These are phyloP conservation scores for Benthochromis sp. DNA, from an alignment of 2,113 vertebrate genomes.

Conservation along the genomic window DNA sequence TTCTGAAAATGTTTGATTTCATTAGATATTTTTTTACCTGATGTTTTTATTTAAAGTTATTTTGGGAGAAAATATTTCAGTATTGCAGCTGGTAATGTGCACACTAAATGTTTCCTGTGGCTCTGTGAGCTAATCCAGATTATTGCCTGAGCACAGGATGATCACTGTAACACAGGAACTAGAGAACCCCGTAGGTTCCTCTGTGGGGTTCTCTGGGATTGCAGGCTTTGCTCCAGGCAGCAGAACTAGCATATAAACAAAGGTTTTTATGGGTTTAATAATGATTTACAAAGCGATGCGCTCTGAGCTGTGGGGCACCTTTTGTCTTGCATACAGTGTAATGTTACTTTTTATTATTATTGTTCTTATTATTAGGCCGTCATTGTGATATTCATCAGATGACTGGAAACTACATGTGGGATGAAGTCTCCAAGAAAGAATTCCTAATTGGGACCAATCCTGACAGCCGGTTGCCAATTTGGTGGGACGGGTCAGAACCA, in stretches of 20 bases:
- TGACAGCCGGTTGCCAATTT: constrained; percentile 83
- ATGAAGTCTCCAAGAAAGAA: constrained; percentile 72
- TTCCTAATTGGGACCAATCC: constrained; percentile 86
- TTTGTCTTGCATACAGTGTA: not conserved
- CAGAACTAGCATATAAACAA: not conserved
- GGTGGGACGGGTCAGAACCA: constrained; percentile 94
- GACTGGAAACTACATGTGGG: constrained; percentile 96
- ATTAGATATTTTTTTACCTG: not conserved
- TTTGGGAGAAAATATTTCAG: not conserved
- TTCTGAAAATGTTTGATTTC: not conserved
- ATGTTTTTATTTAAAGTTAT: not conserved
- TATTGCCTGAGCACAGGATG: not conserved
- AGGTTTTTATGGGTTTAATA: not conserved
- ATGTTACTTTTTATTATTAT: not conserved
- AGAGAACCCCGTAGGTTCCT: not conserved
- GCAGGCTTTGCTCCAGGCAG: not conserved
- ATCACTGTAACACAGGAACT: not conserved
- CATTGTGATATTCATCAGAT: constrained; percentile 89
- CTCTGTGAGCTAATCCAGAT: not conserved
- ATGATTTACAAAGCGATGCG: not conserved
- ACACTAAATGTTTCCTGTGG: not conserved
- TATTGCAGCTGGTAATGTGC: not conserved
- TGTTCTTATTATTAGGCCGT: constrained; percentile 69
- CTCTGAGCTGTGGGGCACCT: not conserved
- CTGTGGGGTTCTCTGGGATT: not conserved